These are phyloP conservation scores for Neosalanx taihuensis DNA, from an alignment of 2,797 vertebrate species.

Conservation along the genomic window DNA sequence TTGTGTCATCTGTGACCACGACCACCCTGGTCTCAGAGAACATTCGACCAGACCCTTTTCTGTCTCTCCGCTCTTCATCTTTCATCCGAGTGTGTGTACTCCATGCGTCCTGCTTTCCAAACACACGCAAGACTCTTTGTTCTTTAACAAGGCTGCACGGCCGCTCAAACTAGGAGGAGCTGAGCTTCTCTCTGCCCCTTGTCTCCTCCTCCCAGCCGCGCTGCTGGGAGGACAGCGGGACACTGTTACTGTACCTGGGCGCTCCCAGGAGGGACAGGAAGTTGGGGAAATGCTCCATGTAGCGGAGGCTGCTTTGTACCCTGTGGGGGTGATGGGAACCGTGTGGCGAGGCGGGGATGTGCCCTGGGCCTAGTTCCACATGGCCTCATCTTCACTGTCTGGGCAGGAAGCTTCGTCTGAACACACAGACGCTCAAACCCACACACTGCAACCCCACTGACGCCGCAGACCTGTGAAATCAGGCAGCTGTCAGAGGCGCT, in stretches of 20 bases:
- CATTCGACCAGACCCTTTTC: not conserved
- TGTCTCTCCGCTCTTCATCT: too few species aligned
- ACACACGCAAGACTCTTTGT: not conserved
- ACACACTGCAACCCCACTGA: too few species aligned
- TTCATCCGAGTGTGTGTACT: not conserved
- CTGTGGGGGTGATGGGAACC: constrained; percentile 63
- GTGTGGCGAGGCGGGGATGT: constrained; percentile 54
- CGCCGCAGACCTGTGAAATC: too few species aligned
- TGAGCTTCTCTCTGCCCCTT: too few species aligned
- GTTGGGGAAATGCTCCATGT: constrained; percentile 62
- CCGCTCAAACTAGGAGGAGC: not conserved
- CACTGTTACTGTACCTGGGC: constrained; percentile 28
- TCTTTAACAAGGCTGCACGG: constrained; percentile 3
- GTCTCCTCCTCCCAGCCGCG: constrained; percentile 24
- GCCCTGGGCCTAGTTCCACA: constrained; percentile 40
- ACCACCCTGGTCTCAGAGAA: too few species aligned
- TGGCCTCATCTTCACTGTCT: not conserved
- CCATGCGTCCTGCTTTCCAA: not conserved
- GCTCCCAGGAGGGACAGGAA: constrained; percentile 49
- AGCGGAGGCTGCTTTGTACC: constrained; percentile 64
- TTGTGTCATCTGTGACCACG: too few species aligned
- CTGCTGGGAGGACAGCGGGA: too few species aligned
- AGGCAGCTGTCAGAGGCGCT: not conserved
- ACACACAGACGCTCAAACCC: too few species aligned
- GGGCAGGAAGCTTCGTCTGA: not conserved